Percentiles rank a stretch among this genome's conserved stretches.
Conservation (phyloP, 2,888 invertebrate genomes). For the Malthinus flaveolus region DNA sequence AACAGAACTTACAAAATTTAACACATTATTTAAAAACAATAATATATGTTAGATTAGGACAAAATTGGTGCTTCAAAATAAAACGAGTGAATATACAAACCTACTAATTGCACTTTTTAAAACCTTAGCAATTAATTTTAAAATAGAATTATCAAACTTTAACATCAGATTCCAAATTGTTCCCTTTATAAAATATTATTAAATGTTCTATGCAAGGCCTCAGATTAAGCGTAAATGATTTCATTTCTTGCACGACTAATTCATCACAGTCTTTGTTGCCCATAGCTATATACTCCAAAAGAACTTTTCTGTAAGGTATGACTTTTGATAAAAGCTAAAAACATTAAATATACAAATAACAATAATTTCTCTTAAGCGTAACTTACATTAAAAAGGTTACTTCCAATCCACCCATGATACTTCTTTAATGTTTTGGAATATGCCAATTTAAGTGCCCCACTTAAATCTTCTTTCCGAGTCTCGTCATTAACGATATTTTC, state of each 20-base stretch:
- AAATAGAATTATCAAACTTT: constrained; percentile 7
- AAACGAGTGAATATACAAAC: neutral
- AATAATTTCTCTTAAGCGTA: neutral
- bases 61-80: neutral
- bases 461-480: constrained; percentile 59
- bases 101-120: neutral
- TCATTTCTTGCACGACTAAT: constrained; percentile 12
- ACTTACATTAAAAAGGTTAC: constrained; percentile 16
- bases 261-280: constrained; percentile 18
- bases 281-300: constrained; percentile 13
- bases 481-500: constrained; percentile 55
- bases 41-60: neutral
- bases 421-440: constrained; percentile 69
- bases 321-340: constrained; percentile 15
- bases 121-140: too few species aligned
- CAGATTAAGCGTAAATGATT: constrained; percentile 12
- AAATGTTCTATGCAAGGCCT: constrained; percentile 16
- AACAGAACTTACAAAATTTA: too few species aligned
- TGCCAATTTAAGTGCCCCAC: constrained; percentile 62
- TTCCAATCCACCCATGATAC: constrained; percentile 71
- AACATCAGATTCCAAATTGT: constrained; percentile 13
- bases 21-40: too few species aligned
- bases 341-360: neutral
- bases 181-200: constrained; percentile 9
- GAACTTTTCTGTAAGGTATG: constrained; percentile 6